Evolutionary conservation across 2,888 invertebrate species (phyloP), one percentile per base, ranked within the genome.

Genomic region (Nemoura dubitans): DNA sequence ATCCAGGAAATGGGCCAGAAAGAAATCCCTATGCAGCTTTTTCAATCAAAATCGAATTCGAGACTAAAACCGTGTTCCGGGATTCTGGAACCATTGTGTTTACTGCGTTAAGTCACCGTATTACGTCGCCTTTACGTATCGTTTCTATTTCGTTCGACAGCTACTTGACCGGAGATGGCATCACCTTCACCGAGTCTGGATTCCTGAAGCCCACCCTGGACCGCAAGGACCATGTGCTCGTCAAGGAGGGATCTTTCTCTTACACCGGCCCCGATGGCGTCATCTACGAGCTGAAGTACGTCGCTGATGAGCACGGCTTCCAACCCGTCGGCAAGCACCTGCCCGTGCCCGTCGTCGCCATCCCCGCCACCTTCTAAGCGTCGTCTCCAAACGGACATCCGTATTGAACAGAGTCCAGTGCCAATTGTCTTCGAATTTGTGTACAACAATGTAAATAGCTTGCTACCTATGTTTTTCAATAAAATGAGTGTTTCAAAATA

Each of bases 191-290:
- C 14, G 89, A 89, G 86, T 86, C 88, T 30, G 89, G 89, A 16
- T 88, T 87, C 26, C 87, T 89, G 85, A 88, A 88, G 86, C 87
- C 88, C 42, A 89, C 87, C 76, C 78, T 86, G 42, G 88, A 89
- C 0, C 88, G 88, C 10, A 88, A 36, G 30, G 89, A 88, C 80
- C 85, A 87, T 59, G 88, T 89, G 28, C 87, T 89, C 29, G 89
- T 89, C 43, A 89, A 90, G 87, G 82, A 89, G 43, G 89, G 89
- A 27, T 87, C 88, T 43, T 87, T 88, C 87, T 87, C 88, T 28
- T 89, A 89, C 88, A 88, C 83, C 77, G 85, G 88, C 76, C 89
- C 89, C 6, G 89, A 89, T 28, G 89, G 89, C 42, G 87, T 42
- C 10, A 88, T 88, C 83, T 87, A 89, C 88, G 78, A 84, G 10